A percentile compares a stretch with the other conserved stretches of the same genome.
phyloP scores from a whole-genome alignment of 37 sponge, comb jelly and placozoan species.

The Spongilla lacustris region DNA sequence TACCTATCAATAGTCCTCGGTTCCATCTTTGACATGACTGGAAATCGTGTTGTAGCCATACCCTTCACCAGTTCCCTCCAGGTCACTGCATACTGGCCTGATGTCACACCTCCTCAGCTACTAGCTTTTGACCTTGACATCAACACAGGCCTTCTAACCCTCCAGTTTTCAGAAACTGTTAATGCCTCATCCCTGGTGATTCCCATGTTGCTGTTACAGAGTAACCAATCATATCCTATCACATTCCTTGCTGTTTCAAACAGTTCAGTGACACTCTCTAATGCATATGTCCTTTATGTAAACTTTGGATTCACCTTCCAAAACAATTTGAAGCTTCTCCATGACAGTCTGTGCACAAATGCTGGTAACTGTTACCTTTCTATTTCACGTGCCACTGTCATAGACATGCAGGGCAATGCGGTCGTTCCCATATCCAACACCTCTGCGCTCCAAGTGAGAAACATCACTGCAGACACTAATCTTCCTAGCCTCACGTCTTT shows the following conservation, averaged over 20 bases:
- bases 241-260: conserved; percentile 59
- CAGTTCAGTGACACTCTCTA: conserved; percentile 32
- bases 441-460: conserved; percentile 39
- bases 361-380: conserved; percentile 65
- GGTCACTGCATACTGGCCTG: conserved; percentile 40
- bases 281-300: conserved; percentile 52
- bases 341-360: conserved; percentile 51
- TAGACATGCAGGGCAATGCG: conserved; percentile 81
- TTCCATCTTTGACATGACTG: conserved; percentile 79
- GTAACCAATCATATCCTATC: not conserved
- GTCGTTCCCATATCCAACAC: conserved; percentile 49
- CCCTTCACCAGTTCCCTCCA: conserved; percentile 21
- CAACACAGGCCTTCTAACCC: conserved; percentile 58
- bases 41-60: conserved; percentile 61
- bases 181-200: conserved; percentile 74
- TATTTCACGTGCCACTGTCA: conserved; percentile 53
- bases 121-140: conserved; percentile 74
- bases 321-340: conserved; percentile 69
- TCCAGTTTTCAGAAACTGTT: conserved; percentile 85
- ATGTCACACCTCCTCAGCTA: conserved; percentile 61
- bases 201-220: conserved; percentile 63
- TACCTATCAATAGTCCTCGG: conserved; percentile 32
- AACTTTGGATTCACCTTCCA: conserved; percentile 67
- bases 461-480: conserved; percentile 70
- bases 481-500: conserved; percentile 58